Conservation (phyloP, 2,113 vertebrate genomes). For the Poeciliopsis turrubarensis region DNA sequence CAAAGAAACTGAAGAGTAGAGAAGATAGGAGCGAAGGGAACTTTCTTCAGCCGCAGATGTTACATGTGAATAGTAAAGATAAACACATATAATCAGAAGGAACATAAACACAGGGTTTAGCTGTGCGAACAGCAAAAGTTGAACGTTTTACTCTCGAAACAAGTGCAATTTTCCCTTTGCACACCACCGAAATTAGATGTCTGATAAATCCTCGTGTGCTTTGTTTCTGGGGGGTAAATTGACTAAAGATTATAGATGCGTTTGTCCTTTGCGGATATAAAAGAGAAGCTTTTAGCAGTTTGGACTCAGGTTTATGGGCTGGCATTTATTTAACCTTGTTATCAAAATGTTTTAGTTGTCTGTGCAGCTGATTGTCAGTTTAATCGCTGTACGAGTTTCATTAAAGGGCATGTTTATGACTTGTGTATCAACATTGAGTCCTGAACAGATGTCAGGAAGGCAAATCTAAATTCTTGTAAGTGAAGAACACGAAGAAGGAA, state of each 20-base stretch:
- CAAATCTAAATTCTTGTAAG: too few species aligned
- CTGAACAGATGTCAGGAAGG: background rate
- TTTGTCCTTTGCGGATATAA: constrained; percentile 10
- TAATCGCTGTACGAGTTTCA: background rate
- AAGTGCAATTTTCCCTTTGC: constrained; percentile 3
- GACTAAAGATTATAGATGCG: constrained; percentile 8
- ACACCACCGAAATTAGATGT: background rate
- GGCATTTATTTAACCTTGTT: constrained; percentile 15
- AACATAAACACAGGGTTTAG: constrained; percentile 12
- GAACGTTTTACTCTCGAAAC: background rate
- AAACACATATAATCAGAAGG: background rate
- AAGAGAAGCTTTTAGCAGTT: constrained; percentile 18
- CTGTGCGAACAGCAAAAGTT: background rate
- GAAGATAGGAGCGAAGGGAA: background rate
- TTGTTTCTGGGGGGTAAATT: background rate
- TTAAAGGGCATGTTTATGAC: too few species aligned
- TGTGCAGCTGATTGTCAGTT: constrained; percentile 15
- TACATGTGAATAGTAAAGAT: constrained; percentile 1
- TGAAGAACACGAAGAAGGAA: too few species aligned
- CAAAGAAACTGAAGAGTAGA: constrained; percentile 3
- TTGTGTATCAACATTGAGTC: background rate
- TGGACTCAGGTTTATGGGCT: background rate
- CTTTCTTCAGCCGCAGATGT: background rate
- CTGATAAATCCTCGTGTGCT: background rate
- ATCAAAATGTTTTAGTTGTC: background rate